Conservation (phyloP, 2,113 vertebrate genomes). For the Semnornis frantzii region DNA sequence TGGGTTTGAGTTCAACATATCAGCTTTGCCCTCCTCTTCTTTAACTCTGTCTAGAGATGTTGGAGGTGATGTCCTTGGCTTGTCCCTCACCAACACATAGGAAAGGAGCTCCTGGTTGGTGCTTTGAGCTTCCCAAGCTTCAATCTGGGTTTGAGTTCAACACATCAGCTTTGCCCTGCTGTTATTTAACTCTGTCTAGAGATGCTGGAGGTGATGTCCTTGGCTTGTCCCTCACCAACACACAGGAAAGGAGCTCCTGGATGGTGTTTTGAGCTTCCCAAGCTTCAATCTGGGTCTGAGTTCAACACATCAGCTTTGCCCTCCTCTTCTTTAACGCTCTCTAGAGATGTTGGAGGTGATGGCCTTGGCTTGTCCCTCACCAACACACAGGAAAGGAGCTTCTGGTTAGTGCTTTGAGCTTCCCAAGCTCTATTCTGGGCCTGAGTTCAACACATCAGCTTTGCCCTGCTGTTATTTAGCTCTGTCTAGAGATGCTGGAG, state of each 20-base stretch:
- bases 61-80: background rate
- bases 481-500: background rate
- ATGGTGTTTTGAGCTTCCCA: accelerated
- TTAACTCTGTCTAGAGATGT: background rate
- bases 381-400: too few species aligned
- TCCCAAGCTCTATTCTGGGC: background rate
- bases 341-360: background rate
- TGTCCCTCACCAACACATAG: background rate
- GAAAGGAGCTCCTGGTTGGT: accelerated
- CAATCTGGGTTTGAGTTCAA: background rate
- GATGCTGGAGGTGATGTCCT: too few species aligned
- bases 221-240: too few species aligned
- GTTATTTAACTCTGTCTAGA: background rate
- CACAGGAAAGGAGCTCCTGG: too few species aligned
- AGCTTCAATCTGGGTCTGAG: background rate
- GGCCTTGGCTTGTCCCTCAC: background rate
- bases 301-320: background rate
- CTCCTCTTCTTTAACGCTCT: background rate
- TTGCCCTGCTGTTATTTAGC: background rate
- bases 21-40: background rate
- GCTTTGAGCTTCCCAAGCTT: background rate
- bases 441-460: background rate
- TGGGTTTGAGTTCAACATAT: background rate
- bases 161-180: background rate
- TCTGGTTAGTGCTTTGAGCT: accelerated